Conservation (phyloP, 1,140 invertebrate genomes). For the Drosophila pruinosa region DNA sequence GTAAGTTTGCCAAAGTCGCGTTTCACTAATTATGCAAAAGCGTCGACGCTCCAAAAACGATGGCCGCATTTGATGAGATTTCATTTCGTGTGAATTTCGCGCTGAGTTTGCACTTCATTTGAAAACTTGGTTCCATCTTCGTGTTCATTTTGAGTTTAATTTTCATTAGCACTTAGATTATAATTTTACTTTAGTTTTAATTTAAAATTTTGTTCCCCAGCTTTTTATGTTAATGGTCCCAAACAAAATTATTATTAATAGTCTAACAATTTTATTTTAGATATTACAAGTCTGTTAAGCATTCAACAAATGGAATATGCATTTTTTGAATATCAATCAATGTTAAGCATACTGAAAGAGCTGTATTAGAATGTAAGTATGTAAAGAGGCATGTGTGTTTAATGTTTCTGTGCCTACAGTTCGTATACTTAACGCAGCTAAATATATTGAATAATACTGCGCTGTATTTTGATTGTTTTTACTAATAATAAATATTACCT, state of each 20-base stretch:
- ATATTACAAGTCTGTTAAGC: too few relatives aligned
- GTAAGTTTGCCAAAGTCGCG: not conserved
- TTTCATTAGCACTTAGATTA: not conserved
- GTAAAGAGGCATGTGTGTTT: not conserved
- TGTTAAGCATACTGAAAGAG: too few relatives aligned
- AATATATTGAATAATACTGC: too few relatives aligned
- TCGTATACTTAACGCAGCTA: not conserved
- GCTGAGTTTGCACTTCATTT: constrained; percentile 44
- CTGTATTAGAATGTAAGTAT: too few relatives aligned
- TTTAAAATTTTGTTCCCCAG: not conserved
- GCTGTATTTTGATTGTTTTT: too few relatives aligned
- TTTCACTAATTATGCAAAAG: constrained; percentile 19
- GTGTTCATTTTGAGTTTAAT: not conserved
- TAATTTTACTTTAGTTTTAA: not conserved
- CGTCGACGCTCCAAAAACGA: not conserved
- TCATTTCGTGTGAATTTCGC: constrained; percentile 41
- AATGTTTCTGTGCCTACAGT: not conserved
- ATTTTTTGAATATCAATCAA: too few relatives aligned
- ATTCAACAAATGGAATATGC: too few relatives aligned
- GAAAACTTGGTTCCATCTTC: not conserved
- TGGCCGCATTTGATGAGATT: constrained; percentile 28
- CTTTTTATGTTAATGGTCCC: too few relatives aligned
- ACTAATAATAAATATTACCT: too few relatives aligned
- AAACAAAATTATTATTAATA: too few relatives aligned
- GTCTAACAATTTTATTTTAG: too few relatives aligned